These are phyloP conservation scores for Sebastes minor DNA, from an alignment of 2,797 vertebrate genomes.

Conservation along the genomic window DNA sequence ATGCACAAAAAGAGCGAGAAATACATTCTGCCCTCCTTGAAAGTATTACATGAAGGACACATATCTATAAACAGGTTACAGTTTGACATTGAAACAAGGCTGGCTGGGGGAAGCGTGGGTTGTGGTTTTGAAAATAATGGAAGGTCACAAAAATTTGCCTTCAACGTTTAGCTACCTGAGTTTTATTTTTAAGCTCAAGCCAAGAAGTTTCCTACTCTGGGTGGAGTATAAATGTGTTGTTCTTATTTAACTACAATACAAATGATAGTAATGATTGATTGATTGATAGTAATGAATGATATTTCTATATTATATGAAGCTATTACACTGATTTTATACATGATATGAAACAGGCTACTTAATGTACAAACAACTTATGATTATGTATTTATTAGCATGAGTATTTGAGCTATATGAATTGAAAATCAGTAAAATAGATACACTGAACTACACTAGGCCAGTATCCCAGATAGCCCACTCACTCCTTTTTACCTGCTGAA, in stretches of 20 bases:
- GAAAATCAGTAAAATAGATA: no score
- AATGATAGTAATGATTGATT: no score
- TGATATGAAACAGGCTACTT: no score
- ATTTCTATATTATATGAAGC: no score
- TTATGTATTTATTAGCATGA: no score
- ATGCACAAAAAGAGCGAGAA: conserved; percentile 33
- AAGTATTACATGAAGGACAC: conserved; percentile 32
- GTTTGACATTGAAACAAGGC: conserved; percentile 52
- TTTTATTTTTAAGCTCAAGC: background rate
- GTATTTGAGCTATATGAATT: no score
- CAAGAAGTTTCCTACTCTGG: background rate
- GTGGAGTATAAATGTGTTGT: background rate
- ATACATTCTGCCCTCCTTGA: conserved; percentile 7
- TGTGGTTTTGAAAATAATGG: background rate
- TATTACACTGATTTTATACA: no score
- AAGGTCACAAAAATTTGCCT: background rate
- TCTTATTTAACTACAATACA: background rate
- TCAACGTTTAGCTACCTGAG: background rate
- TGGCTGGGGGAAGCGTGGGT: background rate
- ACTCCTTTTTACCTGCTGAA: no score
- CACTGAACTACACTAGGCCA: no score
- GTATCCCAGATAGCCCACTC: no score
- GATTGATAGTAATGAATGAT: no score
- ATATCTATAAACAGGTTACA: conserved; percentile 22
- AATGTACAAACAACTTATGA: no score